These are phyloP conservation scores for Chiridota heheva DNA, from an alignment of 35 echinoderm and acorn worm species.

Conservation along the genomic window DNA sequence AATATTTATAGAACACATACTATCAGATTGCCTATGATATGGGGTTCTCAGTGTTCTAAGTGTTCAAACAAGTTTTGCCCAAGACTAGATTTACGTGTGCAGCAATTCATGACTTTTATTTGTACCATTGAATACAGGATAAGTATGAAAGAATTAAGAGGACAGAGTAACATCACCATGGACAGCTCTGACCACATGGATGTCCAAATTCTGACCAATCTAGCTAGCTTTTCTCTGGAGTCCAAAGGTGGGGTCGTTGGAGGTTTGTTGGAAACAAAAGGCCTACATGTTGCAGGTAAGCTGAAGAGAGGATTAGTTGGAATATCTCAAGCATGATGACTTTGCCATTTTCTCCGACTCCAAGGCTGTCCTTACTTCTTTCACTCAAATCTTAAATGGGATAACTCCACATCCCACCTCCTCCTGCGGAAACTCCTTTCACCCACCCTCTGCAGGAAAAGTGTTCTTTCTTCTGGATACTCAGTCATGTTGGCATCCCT, in stretches of 20 bases:
- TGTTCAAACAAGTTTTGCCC: background rate
- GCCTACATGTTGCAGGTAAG: slow-evolving; percentile 43
- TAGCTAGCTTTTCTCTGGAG: slow-evolving; percentile 67
- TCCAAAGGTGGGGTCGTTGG: slow-evolving; percentile 92
- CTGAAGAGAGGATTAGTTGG: background rate
- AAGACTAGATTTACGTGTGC: background rate
- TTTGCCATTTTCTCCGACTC: too few relatives aligned
- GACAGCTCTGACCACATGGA: slow-evolving; percentile 72
- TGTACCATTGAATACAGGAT: slow-evolving; percentile 53
- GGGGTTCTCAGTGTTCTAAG: background rate
- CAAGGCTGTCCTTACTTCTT: too few relatives aligned
- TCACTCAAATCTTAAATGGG: too few relatives aligned
- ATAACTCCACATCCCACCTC: too few relatives aligned
- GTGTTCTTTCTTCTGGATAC: too few relatives aligned
- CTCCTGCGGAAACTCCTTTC: too few relatives aligned
- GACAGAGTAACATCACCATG: slow-evolving; percentile 73
- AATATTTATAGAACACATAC: background rate
- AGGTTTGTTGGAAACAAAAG: slow-evolving; percentile 65
- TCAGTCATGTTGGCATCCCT: too few relatives aligned
- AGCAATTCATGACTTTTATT: background rate
- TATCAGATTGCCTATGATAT: background rate
- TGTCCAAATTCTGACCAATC: slow-evolving; percentile 56
- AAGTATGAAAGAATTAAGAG: slow-evolving; percentile 58
- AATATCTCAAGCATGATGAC: too few relatives aligned
- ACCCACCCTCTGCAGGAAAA: too few relatives aligned